A percentile compares a stretch with the other conserved stretches of the same genome.
Evolutionary conservation across 2,113 vertebrate genomes (phyloP).

Genomic region (Cephalopholis sonnerati): DNA sequence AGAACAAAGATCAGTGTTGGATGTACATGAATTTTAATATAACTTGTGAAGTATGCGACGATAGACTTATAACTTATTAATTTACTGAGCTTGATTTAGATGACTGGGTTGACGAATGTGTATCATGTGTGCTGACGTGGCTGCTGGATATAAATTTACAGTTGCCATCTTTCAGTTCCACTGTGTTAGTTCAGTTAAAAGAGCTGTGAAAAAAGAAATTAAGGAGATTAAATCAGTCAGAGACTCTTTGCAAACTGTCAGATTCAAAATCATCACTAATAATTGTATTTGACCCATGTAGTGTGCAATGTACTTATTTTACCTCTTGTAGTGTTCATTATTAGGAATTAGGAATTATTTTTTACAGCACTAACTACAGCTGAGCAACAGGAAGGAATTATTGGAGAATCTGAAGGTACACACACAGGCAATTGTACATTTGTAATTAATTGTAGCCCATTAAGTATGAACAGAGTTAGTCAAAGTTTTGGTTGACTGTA

Average conservation of each 20-base stretch:
- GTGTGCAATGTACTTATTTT: background rate
- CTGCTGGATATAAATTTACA: too few relatives aligned
- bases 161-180: background rate
- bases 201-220: conserved; percentile 64
- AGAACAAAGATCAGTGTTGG: too few relatives aligned
- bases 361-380: conserved; percentile 72
- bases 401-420: conserved; percentile 82
- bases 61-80: too few relatives aligned
- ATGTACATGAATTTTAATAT: too few relatives aligned
- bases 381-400: conserved; percentile 63
- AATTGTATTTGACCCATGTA: background rate
- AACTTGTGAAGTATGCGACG: too few relatives aligned
- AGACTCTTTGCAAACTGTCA: conserved; percentile 67
- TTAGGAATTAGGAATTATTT: conserved; percentile 5
- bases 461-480: background rate
- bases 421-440: background rate
- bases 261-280: conserved; percentile 13
- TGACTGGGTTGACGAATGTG: too few relatives aligned
- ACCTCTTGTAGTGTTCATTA: background rate
- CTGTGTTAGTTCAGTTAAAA: conserved; percentile 49
- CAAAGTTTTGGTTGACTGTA: background rate
- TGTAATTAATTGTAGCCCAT: background rate
- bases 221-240: conserved; percentile 22
- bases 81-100: too few relatives aligned
- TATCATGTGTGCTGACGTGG: too few relatives aligned